Evolutionary conservation across 1,140 invertebrate genomes (phyloP).

Genomic region (Manduca sexta): DNA sequence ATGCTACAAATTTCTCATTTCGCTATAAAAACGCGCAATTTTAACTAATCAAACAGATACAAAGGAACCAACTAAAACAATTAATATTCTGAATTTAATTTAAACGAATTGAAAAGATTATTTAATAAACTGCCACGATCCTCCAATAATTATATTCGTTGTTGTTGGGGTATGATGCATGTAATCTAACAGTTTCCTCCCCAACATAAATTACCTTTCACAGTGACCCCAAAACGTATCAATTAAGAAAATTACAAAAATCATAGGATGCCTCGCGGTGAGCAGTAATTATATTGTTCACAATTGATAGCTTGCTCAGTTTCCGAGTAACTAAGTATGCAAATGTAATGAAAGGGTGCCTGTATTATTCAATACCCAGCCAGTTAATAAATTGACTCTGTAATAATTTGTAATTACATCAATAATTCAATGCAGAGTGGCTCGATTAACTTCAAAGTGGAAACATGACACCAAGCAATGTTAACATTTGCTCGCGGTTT

Average conservation of each 20-base stretch:
- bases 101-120: no score
- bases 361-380: conserved; percentile 14
- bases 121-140: no score
- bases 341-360: conserved; percentile 17
- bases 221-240: conserved; percentile 23
- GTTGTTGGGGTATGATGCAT: no score
- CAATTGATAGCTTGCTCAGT: conserved; percentile 12
- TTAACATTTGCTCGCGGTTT: no score
- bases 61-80: no score
- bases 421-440: not conserved
- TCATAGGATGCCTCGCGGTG: conserved; percentile 4
- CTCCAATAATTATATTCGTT: no score
- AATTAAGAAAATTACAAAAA: conserved; percentile 22
- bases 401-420: not conserved
- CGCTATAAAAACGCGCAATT: no score
- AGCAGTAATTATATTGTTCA: conserved; percentile 11
- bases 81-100: no score
- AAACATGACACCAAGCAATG: no score
- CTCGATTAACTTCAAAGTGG: no score
- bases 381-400: conserved; percentile 9
- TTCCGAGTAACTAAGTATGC: conserved; percentile 15
- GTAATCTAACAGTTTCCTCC: not conserved
- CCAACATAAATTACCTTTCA: conserved; percentile 15
- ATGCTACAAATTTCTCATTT: no score
- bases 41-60: no score